phyloP scores from a whole-genome alignment of 2,113 vertebrate species.

The Epinephelus fuscoguttatus region DNA sequence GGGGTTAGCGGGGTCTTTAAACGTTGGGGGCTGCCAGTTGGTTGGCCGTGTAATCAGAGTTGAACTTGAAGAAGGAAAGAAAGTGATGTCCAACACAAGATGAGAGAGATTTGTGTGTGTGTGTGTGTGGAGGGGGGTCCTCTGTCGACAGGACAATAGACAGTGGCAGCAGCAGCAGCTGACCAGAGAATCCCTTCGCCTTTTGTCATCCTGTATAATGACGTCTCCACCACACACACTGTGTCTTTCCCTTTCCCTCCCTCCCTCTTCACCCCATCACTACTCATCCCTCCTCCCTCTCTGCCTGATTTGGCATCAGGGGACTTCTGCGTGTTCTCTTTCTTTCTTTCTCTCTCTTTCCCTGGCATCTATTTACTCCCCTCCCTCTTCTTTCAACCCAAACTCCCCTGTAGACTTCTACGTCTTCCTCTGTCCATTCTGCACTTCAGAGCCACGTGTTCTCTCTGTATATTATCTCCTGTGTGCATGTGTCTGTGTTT shows the following conservation, averaged over 20 bases:
- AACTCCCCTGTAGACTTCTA: neutral
- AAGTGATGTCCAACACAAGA: conserved; percentile 57
- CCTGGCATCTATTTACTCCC: neutral
- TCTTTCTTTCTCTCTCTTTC: neutral
- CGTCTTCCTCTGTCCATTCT: neutral
- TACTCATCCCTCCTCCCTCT: conserved; percentile 26
- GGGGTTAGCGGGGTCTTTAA: conserved; percentile 48
- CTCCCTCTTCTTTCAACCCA: neutral
- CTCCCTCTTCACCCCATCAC: neutral
- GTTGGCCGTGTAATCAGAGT: conserved; percentile 61
- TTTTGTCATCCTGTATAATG: conserved; percentile 74
- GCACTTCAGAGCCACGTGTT: neutral
- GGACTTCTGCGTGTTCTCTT: conserved; percentile 10
- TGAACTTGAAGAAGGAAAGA: conserved; percentile 73
- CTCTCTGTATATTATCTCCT: neutral
- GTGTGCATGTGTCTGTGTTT: conserved; percentile 1
- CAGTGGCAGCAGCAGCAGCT: conserved; percentile 69
- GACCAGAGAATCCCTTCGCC: conserved; percentile 72
- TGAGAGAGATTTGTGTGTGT: conserved; percentile 19
- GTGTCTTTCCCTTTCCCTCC: neutral
- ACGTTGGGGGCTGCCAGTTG: conserved; percentile 59
- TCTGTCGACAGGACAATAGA: conserved; percentile 58
- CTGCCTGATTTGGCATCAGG: conserved; percentile 25
- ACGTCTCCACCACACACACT: conserved; percentile 61
- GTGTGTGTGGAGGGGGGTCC: conserved; percentile 24